phyloP scores from a whole-genome alignment of 2,888 invertebrate species.

The Amiota communis region DNA sequence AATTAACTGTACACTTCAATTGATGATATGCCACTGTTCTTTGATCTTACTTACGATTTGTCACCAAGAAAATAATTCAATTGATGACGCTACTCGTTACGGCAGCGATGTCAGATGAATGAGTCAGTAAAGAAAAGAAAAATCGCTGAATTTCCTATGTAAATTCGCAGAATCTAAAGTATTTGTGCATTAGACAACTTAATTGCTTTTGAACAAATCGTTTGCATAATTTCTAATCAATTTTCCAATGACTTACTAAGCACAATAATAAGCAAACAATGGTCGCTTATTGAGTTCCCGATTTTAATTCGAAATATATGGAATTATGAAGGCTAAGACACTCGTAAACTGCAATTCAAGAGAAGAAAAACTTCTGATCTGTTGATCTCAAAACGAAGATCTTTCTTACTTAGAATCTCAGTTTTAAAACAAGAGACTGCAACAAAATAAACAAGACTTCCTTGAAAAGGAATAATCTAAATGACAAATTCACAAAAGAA shows the following conservation, averaged over 20 bases:
- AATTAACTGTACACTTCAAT: constrained; percentile 45
- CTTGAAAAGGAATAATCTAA: too few relatives aligned
- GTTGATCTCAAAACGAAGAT: too few relatives aligned
- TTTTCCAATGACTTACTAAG: neutral
- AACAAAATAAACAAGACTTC: too few relatives aligned
- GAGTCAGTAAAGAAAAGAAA: neutral
- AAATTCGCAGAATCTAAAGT: neutral
- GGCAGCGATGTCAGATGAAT: neutral
- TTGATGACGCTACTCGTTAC: neutral
- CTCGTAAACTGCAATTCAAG: neutral
- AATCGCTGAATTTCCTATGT: neutral
- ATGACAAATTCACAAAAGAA: too few relatives aligned
- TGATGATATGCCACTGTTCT: constrained; percentile 6
- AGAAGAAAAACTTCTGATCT: too few relatives aligned
- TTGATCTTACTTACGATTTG: neutral
- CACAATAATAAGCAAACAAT: neutral
- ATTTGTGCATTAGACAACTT: neutral
- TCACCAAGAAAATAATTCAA: neutral
- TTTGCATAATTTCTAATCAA: constrained; percentile 23
- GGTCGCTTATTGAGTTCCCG: neutral
- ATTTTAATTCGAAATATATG: neutral
- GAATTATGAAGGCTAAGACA: neutral
- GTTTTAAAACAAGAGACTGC: too few relatives aligned
- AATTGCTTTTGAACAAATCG: neutral
- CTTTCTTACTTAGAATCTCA: too few relatives aligned